Conservation (phyloP, 2,797 vertebrate genomes). For the Lithobates pipiens region DNA sequence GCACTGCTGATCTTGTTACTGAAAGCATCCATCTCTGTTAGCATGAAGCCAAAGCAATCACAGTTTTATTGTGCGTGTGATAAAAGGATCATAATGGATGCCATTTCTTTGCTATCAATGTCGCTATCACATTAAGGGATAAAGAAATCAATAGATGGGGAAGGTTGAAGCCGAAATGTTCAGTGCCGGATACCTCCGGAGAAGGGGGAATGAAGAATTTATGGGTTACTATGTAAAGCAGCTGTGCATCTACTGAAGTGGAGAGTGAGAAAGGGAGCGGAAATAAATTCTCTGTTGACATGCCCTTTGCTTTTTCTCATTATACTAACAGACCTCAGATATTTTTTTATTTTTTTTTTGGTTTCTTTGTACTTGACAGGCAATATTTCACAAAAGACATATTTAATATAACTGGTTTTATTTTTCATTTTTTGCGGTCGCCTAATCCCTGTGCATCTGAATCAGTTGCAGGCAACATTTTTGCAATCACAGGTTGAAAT, state of each 20-base stretch:
- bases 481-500: conserved; percentile 16
- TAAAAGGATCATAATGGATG: conserved; percentile 33
- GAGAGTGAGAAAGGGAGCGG: background rate
- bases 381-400: conserved; percentile 22
- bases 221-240: conserved; percentile 33
- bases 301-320: conserved; percentile 51
- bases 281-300: conserved; percentile 52
- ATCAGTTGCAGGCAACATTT: conserved; percentile 12
- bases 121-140: conserved; percentile 39
- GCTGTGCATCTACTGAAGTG: conserved; percentile 18
- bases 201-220: conserved; percentile 12
- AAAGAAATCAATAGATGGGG: conserved; percentile 22
- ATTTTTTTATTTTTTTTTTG: conserved; percentile 3
- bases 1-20: conserved; percentile 19
- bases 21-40: conserved; percentile 42
- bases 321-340: conserved; percentile 28
- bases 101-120: conserved; percentile 37
- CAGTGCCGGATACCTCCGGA: background rate
- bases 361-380: conserved; percentile 30
- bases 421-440: background rate
- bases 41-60: conserved; percentile 40
- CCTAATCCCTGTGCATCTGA: conserved; percentile 2
- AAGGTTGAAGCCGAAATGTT: background rate
- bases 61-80: conserved; percentile 54
- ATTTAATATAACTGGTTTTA: conserved; percentile 27